These are phyloP conservation scores for Pyrrhia umbra DNA, from an alignment of 2,888 invertebrate genomes.

Conservation along the genomic window DNA sequence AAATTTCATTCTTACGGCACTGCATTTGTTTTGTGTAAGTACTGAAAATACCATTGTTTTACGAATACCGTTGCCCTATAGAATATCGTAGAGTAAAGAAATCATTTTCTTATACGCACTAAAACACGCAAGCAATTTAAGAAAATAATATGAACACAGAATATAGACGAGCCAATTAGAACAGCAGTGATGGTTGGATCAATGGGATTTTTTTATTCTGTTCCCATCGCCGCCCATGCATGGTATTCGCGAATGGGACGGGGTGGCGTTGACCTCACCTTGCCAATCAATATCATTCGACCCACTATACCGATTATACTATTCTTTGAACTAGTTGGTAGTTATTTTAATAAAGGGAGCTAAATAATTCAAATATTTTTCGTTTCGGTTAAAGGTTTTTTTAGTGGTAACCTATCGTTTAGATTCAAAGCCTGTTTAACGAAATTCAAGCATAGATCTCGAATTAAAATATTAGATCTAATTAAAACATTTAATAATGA, in stretches of 20 bases:
- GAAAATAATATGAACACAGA: constrained; percentile 29
- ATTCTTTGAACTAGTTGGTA: constrained; percentile 27
- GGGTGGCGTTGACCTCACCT: constrained; percentile 65
- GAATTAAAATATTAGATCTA: too few species aligned
- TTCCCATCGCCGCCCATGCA: constrained; percentile 71
- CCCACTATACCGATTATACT: constrained; percentile 58
- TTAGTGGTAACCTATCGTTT: too few species aligned
- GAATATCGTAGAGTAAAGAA: too few species aligned
- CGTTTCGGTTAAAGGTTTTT: background rate
- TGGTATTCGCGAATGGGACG: constrained; percentile 73
- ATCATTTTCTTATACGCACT: too few species aligned
- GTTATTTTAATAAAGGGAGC: background rate
- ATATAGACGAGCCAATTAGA: constrained; percentile 54
- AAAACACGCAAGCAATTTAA: constrained; percentile 12
- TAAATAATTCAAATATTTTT: background rate
- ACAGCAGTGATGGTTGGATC: constrained; percentile 46
- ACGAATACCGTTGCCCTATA: too few species aligned
- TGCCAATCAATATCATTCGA: constrained; percentile 80
- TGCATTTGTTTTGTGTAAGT: too few species aligned
- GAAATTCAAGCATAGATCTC: too few species aligned
- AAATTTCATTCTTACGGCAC: too few species aligned
- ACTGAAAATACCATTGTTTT: too few species aligned
- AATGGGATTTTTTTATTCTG: constrained; percentile 65
- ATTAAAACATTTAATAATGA: too few species aligned
- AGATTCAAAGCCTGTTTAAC: too few species aligned